These are phyloP conservation scores for Vulpes ferrilata DNA, from an alignment of 2,113 vertebrate genomes.

Conservation along the genomic window DNA sequence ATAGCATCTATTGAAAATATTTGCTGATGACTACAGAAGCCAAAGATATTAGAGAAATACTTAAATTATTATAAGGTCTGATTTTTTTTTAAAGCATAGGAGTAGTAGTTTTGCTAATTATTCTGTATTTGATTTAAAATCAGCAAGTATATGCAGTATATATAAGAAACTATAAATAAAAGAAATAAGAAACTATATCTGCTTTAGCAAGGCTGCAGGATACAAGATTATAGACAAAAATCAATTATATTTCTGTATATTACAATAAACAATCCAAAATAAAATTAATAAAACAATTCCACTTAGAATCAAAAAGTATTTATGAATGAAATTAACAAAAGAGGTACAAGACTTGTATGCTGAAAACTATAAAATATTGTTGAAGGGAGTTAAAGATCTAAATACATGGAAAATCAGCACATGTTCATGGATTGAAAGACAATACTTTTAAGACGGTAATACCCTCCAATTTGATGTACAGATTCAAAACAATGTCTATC, in stretches of 20 bases:
- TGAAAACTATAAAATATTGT: not conserved
- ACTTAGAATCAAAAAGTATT: not conserved
- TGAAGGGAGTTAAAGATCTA: conserved; percentile 30
- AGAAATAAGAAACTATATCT: not conserved
- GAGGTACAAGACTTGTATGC: not conserved
- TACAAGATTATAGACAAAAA: not conserved
- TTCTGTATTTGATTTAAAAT: not conserved
- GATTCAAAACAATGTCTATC: not conserved
- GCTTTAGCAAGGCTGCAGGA: not conserved
- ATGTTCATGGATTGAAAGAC: not conserved
- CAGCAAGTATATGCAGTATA: accelerated
- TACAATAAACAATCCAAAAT: not conserved
- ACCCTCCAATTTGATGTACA: not conserved
- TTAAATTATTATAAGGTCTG: conserved; percentile 28
- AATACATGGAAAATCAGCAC: not conserved
- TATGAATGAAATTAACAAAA: not conserved
- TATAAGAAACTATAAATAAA: not conserved
- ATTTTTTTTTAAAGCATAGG: not conserved
- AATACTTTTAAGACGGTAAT: not conserved
- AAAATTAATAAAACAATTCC: not conserved
- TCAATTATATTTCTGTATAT: not conserved
- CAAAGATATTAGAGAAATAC: not conserved
- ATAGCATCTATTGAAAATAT: not conserved
- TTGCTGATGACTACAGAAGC: not conserved
- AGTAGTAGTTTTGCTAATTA: not conserved